phyloP scores from a whole-genome alignment of 2,888 invertebrate genomes.

The Drosophila tanythrix region DNA sequence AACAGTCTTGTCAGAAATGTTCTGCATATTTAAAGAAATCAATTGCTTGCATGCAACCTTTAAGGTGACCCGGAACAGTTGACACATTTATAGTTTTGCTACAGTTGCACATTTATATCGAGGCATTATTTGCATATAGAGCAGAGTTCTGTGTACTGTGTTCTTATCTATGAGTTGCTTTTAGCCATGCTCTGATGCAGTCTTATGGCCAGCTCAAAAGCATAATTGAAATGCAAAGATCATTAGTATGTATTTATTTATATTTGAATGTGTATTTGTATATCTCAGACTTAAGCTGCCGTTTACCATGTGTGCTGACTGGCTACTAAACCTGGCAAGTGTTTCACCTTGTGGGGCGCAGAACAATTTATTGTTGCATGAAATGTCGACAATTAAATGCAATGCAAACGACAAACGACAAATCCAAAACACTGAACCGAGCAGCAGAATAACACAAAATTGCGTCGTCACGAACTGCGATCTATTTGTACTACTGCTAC shows the following conservation, averaged over 20 bases:
- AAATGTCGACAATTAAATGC: slow-evolving; percentile 78
- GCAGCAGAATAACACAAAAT: slow-evolving; percentile 35
- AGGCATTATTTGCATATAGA: slow-evolving; percentile 38
- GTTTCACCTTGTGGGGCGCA: slow-evolving; percentile 62
- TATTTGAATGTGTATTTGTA: background rate
- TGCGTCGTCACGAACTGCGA: slow-evolving; percentile 69
- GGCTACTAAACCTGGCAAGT: slow-evolving; percentile 21
- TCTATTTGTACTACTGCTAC: slow-evolving; percentile 38
- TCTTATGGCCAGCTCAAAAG: slow-evolving; percentile 13
- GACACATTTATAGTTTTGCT: slow-evolving; percentile 19
- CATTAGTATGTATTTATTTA: slow-evolving; percentile 31
- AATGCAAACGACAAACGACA: slow-evolving; percentile 58
- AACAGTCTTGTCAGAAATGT: background rate
- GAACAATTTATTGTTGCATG: slow-evolving; percentile 71
- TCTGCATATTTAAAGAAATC: background rate
- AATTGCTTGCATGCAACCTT: slow-evolving; percentile 22
- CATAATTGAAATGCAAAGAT: slow-evolving; percentile 39
- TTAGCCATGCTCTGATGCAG: slow-evolving; percentile 14
- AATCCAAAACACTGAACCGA: slow-evolving; percentile 42
- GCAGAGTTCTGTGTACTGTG: slow-evolving; percentile 2
- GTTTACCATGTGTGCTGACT: slow-evolving; percentile 6
- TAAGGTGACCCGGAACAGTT: slow-evolving; percentile 48
- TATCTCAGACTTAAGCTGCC: slow-evolving; percentile 6
- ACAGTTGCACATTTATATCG: slow-evolving; percentile 46
- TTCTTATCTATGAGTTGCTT: slow-evolving; percentile 25